These are phyloP conservation scores for Hololepta plana DNA, from an alignment of 2,888 invertebrate genomes.

Conservation along the genomic window DNA sequence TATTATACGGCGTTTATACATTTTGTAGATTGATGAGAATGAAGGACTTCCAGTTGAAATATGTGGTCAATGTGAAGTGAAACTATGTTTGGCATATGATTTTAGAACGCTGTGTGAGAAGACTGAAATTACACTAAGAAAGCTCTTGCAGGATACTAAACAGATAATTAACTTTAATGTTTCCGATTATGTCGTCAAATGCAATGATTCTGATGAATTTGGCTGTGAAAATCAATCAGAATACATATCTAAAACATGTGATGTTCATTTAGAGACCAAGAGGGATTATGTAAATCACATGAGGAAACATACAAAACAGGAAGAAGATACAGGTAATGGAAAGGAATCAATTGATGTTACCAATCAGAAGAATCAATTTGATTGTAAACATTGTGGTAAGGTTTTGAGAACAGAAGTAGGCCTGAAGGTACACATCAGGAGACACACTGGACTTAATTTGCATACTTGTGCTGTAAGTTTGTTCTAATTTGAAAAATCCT, in stretches of 20 bases:
- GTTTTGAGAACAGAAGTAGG: constrained; percentile 13
- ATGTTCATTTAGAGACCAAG: constrained; percentile 3
- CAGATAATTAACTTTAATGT: constrained; percentile 6
- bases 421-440: constrained; percentile 19
- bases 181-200: constrained; percentile 2
- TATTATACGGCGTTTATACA: constrained; percentile 2
- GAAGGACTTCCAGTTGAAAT: constrained; percentile 24
- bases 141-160: constrained; percentile 11
- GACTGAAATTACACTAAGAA: constrained; percentile 21
- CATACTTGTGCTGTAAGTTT: constrained; percentile 19
- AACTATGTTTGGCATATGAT: constrained; percentile 22
- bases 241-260: constrained; percentile 5
- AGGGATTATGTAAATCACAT: constrained; percentile 4
- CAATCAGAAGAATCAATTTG: constrained; percentile 4
- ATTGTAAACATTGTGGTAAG: constrained; percentile 9
- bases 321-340: constrained; percentile 4
- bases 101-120: constrained; percentile 26
- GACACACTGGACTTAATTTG: constrained; percentile 22
- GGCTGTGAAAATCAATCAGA: constrained; percentile 3
- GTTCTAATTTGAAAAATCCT: neutral
- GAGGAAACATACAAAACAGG: too few species aligned
- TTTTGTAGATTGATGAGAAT: constrained; percentile 18
- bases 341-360: constrained; percentile 4
- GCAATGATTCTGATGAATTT: neutral
- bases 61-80: constrained; percentile 22